Percentiles rank a stretch among this genome's conserved stretches.
Conservation (phyloP, 1,140 invertebrate species). For the Drosophila nikananu region DNA sequence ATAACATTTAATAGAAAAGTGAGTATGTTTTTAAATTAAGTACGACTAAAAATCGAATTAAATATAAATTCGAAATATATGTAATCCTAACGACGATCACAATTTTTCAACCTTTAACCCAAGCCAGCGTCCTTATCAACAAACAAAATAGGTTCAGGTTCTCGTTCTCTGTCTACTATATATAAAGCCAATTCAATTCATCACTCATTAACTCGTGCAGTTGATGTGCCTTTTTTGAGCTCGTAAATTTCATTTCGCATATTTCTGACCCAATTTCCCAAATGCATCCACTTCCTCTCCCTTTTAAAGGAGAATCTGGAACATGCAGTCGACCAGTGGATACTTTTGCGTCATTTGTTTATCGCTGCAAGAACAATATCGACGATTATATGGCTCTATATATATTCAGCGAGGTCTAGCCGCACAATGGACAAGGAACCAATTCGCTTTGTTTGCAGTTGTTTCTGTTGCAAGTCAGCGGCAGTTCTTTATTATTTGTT, state of each 20-base stretch:
- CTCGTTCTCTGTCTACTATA: constrained; percentile 15
- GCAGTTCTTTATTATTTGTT: constrained; percentile 46
- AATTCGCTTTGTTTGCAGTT: constrained; percentile 57
- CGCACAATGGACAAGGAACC: constrained; percentile 56
- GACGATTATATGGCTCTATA: constrained; percentile 42
- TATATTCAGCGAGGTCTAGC: constrained; percentile 30
- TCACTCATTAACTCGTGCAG: constrained; percentile 32
- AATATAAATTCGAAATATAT: constrained; percentile 5
- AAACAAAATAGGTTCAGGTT: constrained; percentile 18
- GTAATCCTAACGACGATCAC: constrained; percentile 13
- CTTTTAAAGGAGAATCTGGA: constrained; percentile 43
- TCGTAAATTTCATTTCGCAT: constrained; percentile 54
- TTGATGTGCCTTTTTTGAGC: constrained; percentile 5
- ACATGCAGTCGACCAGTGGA: constrained; percentile 24
- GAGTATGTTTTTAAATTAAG: constrained; percentile 8
- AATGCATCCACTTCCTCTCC: constrained; percentile 50
- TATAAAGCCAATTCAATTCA: constrained; percentile 32
- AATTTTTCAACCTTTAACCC: constrained; percentile 78
- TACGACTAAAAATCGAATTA: not conserved
- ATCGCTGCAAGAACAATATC: constrained; percentile 50
- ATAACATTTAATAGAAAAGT: not conserved
- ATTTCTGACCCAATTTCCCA: constrained; percentile 73
- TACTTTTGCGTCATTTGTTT: constrained; percentile 72
- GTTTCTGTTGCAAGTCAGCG: constrained; percentile 44
- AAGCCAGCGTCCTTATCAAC: constrained; percentile 39